phyloP scores from a whole-genome alignment of 2,113 vertebrate species.

The Jacana jacana region DNA sequence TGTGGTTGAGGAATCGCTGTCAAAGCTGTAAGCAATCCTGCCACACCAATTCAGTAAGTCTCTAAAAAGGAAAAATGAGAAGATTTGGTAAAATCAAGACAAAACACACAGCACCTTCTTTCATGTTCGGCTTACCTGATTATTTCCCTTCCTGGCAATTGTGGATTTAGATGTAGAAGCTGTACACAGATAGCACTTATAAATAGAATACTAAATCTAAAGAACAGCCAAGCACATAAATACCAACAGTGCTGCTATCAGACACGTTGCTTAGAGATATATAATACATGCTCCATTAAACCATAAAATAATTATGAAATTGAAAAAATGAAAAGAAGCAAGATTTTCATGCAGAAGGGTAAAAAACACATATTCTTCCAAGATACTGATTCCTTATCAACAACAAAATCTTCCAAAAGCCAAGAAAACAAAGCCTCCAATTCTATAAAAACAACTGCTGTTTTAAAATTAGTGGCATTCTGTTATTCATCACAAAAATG shows the following conservation, averaged over 20 bases:
- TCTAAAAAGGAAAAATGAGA: conserved; percentile 64
- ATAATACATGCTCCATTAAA: neutral
- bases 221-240: neutral
- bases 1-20: conserved; percentile 78
- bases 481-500: neutral
- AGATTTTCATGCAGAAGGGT: neutral
- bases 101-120: neutral
- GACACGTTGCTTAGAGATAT: neutral
- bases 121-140: neutral
- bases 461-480: neutral
- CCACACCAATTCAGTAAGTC: conserved; percentile 96
- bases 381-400: neutral
- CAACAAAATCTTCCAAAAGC: neutral
- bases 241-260: neutral
- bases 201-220: neutral
- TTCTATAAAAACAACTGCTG: neutral
- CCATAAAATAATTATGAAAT: neutral
- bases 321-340: neutral
- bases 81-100: neutral
- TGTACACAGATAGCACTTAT: fast-evolving
- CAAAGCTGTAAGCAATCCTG: conserved; percentile 86
- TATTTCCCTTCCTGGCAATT: neutral
- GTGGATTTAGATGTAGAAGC: neutral
- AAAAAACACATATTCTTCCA: neutral
- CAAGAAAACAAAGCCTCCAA: neutral